Evolutionary conservation across 2,888 invertebrate species (phyloP), one percentile per base, ranked within the genome.

Genomic region (Caenorhabditis sulstoni): DNA sequence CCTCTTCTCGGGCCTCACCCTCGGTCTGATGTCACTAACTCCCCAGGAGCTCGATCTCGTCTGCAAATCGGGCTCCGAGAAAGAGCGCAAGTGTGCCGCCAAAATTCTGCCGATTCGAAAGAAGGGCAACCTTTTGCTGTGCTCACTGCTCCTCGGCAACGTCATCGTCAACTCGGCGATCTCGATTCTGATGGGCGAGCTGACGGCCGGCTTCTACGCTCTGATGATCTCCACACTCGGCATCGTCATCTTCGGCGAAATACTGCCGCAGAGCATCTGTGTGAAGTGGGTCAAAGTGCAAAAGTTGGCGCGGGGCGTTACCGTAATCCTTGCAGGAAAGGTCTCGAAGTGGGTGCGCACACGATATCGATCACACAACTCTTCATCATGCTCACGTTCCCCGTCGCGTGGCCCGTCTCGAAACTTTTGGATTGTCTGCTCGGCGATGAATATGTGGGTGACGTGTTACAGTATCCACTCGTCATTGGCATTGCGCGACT

Each of bases 11-110:
- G 99, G 99, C 0, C 92, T 99, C 37, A 99, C 99, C 91, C 92
- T 99, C 39, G 93, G 99, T 0, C 92, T 99, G n/a, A 97, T 99
- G 97, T 94, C 98, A 0, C 91, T 99, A 90, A 97, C 98, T 90
- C 93, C 89, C 0, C 88, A 88, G 67, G 90, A 90, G 47, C 81
- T 90, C 82, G 85, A 87, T 74, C 79, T 90, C 7, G 89, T 90
- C 50, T 80, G 82, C 22, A 90, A 90, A 58, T 81, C 81, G 14
- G 86, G 85, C 16, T 87, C 88, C 1, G 66, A 75, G 8, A 83
- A 77, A 11, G 89, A 89, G 62, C 82, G 85, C 47, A 86, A 84
- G 53, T 96, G 96, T 91, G 97, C 98, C 0, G 93, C 91, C 79
- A 90, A 91, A 44, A 99, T 99, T 79, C 94, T 95, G 91, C 98